These are phyloP conservation scores for Epizoanthus ramosus DNA, from an alignment of 92 coral and sea anemone species.

Conservation along the genomic window DNA sequence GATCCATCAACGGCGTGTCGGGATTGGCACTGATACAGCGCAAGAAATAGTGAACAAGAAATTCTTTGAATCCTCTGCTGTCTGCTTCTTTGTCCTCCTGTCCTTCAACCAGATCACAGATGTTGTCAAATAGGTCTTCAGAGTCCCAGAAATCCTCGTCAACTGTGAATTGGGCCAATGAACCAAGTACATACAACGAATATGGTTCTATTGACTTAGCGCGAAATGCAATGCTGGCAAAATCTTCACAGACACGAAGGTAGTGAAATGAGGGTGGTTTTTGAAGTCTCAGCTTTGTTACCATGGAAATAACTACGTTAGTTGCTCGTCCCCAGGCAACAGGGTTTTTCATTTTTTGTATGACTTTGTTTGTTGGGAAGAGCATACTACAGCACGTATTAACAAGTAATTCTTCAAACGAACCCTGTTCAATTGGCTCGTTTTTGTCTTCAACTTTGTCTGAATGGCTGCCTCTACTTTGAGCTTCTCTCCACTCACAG, in stretches of 20 bases:
- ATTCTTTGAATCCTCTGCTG: constrained; percentile 53
- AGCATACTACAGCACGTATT: constrained; percentile 58
- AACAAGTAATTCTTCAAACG: too few relatives aligned
- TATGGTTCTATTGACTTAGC: constrained; percentile 40
- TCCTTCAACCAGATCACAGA: constrained; percentile 57
- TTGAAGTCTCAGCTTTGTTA: constrained; percentile 62
- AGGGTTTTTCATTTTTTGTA: constrained; percentile 51
- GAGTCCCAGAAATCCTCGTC: constrained; percentile 68
- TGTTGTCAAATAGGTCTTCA: constrained; percentile 55
- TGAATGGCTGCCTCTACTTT: too few relatives aligned
- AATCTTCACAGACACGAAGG: constrained; percentile 89
- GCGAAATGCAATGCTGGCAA: constrained; percentile 55
- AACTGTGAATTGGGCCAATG: constrained; percentile 43
- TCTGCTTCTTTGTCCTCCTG: constrained; percentile 46
- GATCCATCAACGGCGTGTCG: constrained; percentile 73
- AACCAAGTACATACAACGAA: constrained; percentile 69
- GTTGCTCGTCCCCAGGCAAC: constrained; percentile 68
- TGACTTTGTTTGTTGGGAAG: constrained; percentile 66
- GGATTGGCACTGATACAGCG: constrained; percentile 90
- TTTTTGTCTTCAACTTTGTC: too few relatives aligned
- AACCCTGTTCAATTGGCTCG: too few relatives aligned
- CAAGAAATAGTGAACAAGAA: constrained; percentile 69
- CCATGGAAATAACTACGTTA: constrained; percentile 47
- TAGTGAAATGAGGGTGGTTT: constrained; percentile 72
- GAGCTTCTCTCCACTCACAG: too few relatives aligned